A percentile compares a stretch with the other conserved stretches of the same genome.
These are phyloP conservation scores for Athene noctua DNA, from an alignment of 2,113 vertebrate species.

Conservation along the genomic window DNA sequence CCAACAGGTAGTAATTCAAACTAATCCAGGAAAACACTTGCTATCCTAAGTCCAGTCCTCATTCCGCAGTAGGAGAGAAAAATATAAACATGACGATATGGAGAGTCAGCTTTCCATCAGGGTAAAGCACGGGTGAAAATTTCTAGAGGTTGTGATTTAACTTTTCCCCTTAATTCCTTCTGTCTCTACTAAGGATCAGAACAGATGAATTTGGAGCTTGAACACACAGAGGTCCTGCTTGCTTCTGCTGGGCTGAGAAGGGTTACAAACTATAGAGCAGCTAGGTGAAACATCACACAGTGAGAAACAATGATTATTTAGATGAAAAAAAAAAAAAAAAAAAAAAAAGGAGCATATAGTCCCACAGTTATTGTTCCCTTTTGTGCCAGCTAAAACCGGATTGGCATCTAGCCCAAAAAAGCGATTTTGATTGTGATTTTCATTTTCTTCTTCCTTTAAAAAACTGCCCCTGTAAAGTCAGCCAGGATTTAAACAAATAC, in stretches of 20 bases:
- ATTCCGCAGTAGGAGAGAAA: not conserved
- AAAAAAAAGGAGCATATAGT: not conserved
- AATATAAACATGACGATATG: not conserved
- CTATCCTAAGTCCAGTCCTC: not conserved
- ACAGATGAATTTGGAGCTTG: not conserved
- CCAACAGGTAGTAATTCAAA: not conserved
- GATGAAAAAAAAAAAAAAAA: not conserved
- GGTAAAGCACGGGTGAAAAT: not conserved
- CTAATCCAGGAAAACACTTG: not conserved
- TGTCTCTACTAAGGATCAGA: not conserved
- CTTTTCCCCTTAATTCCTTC: not conserved
- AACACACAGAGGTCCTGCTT: not conserved
- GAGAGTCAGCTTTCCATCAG: not conserved
- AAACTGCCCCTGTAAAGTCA: constrained; percentile 40
- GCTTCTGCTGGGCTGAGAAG: not conserved
- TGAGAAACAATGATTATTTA: not conserved
- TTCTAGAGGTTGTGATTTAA: not conserved
- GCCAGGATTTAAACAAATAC: constrained; percentile 69
- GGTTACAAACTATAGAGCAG: not conserved
- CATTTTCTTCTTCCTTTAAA: constrained; percentile 44
- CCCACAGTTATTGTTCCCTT: not conserved
- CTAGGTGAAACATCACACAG: not conserved
- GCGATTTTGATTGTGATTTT: constrained; percentile 8
- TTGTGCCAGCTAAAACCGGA: not conserved
- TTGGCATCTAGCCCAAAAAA: constrained; percentile 31